Conservation (phyloP, 2,113 vertebrate species). For the Lanius collurio region DNA sequence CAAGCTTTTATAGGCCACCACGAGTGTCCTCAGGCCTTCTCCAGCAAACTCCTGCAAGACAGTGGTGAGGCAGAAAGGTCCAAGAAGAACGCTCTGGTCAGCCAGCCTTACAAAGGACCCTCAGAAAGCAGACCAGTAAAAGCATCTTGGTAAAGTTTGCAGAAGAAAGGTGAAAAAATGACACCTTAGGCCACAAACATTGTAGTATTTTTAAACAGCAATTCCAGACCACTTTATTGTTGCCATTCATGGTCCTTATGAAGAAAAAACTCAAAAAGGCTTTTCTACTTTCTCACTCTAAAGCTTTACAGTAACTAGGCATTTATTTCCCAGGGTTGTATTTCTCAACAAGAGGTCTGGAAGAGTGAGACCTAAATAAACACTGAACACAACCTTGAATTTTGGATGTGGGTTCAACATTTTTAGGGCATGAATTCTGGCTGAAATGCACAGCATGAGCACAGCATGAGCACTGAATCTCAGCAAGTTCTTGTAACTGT, state of each 20-base stretch:
- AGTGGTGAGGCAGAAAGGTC: background rate
- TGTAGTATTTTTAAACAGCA: background rate
- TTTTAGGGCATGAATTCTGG: background rate
- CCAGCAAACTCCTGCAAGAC: slow-evolving; percentile 87
- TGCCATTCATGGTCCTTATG: background rate
- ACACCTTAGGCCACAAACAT: background rate
- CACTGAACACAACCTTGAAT: background rate
- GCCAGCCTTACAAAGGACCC: background rate
- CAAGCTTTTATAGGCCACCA: slow-evolving; percentile 87
- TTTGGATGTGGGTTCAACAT: background rate
- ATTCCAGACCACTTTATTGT: background rate
- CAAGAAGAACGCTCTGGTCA: background rate
- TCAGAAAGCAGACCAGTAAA: background rate
- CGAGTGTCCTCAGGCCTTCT: slow-evolving; percentile 89
- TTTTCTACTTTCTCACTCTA: background rate
- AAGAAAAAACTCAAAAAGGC: background rate
- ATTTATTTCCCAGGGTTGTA: background rate
- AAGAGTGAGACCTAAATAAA: background rate
- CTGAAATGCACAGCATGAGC: background rate
- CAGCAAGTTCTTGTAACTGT: background rate
- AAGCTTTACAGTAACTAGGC: background rate
- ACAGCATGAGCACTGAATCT: background rate
- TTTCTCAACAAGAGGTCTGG: background rate
- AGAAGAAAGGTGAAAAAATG: background rate
- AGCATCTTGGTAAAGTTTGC: background rate